phyloP scores from a whole-genome alignment of 1,140 invertebrate genomes.

The Pseudomyrmex concolor region DNA sequence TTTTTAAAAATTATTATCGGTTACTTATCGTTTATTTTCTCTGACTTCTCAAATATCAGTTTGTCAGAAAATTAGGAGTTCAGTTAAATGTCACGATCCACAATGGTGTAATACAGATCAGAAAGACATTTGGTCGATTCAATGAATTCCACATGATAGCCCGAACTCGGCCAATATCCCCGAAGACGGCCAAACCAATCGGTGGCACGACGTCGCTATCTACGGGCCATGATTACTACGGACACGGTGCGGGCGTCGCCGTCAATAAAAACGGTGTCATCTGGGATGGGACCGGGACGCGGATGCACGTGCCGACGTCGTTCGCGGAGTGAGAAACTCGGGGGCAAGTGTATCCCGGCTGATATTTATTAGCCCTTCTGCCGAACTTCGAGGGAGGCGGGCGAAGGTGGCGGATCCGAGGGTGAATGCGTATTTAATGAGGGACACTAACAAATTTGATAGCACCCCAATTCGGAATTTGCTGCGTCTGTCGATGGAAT shows the following conservation, averaged over 20 bases:
- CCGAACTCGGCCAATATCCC: constrained; percentile 43
- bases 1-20: background rate
- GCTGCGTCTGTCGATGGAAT: constrained; percentile 30
- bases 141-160: constrained; percentile 18
- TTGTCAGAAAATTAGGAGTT: constrained; percentile 11
- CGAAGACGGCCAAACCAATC: constrained; percentile 28
- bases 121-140: background rate
- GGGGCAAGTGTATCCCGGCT: constrained; percentile 67
- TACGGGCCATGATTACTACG: constrained; percentile 77
- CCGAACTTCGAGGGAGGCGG: constrained; percentile 35
- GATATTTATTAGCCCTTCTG: constrained; percentile 78
- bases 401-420: constrained; percentile 19
- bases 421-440: constrained; percentile 57
- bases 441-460: constrained; percentile 60
- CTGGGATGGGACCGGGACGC: constrained; percentile 64
- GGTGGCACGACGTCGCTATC: constrained; percentile 40
- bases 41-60: constrained; percentile 6
- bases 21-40: background rate
- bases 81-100: background rate
- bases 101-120: constrained; percentile 24
- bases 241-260: constrained; percentile 71
- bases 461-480: constrained; percentile 44
- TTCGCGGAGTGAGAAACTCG: constrained; percentile 62
- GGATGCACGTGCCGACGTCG: constrained; percentile 77
- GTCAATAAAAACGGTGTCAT: constrained; percentile 82